A percentile compares a stretch with the other conserved stretches of the same genome.
Conservation (phyloP, 2,113 vertebrate species). For the Pica pica region DNA sequence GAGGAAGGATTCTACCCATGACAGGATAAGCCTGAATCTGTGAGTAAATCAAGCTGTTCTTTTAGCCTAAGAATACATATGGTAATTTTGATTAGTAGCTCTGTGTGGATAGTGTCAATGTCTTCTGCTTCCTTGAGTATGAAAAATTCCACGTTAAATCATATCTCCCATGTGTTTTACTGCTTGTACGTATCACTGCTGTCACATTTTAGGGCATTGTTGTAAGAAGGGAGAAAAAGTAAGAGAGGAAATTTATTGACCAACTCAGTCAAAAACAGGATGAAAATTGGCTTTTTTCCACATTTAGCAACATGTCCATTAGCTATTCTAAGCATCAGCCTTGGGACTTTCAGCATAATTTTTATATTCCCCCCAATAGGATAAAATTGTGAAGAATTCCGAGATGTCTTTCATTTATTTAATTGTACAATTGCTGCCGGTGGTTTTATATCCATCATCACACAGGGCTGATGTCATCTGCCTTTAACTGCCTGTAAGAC, state of each 20-base stretch:
- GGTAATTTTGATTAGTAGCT: conserved; percentile 27
- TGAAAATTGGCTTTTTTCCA: background rate
- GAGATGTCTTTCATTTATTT: conserved; percentile 8
- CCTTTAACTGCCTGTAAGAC: background rate
- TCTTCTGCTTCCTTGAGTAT: conserved; percentile 60
- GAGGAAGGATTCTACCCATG: background rate
- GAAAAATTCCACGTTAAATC: conserved; percentile 30
- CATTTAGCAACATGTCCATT: background rate
- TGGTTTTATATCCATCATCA: background rate
- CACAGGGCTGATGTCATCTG: background rate
- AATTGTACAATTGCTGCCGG: background rate
- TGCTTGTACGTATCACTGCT: background rate
- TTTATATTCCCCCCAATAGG: background rate
- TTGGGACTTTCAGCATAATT: background rate
- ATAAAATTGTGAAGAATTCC: background rate
- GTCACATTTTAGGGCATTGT: background rate
- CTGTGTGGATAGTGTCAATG: conserved; percentile 19
- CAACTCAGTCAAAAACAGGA: background rate
- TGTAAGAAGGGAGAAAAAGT: background rate
- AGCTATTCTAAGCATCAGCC: background rate
- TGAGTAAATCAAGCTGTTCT: background rate
- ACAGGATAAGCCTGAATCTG: background rate
- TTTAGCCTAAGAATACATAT: background rate
- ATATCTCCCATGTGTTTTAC: background rate
- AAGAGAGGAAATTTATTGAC: conserved; percentile 12